A percentile compares a stretch with the other conserved stretches of the same genome.
phyloP scores from a whole-genome alignment of 1,140 invertebrate species.

The Nasonia longicornis region DNA sequence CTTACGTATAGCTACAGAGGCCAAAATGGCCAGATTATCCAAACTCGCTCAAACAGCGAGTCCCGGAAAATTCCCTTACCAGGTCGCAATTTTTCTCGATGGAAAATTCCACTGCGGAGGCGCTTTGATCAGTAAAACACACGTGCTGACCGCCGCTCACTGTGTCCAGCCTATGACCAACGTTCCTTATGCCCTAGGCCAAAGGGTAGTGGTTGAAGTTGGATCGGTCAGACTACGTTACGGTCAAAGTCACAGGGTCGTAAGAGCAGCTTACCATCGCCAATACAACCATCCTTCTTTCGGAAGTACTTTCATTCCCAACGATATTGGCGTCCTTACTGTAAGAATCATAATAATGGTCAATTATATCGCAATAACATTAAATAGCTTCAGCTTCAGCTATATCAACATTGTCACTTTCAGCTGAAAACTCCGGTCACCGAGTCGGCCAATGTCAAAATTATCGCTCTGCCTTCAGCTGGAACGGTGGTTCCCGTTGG shows the following conservation, averaged over 20 bases:
- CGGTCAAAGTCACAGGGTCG: background rate
- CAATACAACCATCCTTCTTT: no score
- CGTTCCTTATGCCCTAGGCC: no score
- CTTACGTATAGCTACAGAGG: background rate
- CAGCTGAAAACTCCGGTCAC: background rate
- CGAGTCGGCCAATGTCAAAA: background rate
- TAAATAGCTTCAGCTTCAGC: background rate
- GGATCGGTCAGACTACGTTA: background rate
- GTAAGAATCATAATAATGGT: background rate
- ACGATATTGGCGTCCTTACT: background rate
- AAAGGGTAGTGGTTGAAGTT: background rate
- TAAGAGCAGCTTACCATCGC: background rate
- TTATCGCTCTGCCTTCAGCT: background rate
- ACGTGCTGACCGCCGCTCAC: conserved; percentile 17
- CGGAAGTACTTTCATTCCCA: background rate
- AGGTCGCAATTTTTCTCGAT: conserved; percentile 1
- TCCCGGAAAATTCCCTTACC: conserved; percentile 11
- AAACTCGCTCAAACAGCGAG: background rate
- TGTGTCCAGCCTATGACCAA: background rate
- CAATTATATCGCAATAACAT: background rate
- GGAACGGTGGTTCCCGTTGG: background rate
- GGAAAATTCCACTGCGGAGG: background rate
- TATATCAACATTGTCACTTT: background rate
- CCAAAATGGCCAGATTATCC: background rate
- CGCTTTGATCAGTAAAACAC: background rate